Evolutionary conservation across 1,140 invertebrate species (phyloP).

Genomic region (Drosophila equinoxialis): DNA sequence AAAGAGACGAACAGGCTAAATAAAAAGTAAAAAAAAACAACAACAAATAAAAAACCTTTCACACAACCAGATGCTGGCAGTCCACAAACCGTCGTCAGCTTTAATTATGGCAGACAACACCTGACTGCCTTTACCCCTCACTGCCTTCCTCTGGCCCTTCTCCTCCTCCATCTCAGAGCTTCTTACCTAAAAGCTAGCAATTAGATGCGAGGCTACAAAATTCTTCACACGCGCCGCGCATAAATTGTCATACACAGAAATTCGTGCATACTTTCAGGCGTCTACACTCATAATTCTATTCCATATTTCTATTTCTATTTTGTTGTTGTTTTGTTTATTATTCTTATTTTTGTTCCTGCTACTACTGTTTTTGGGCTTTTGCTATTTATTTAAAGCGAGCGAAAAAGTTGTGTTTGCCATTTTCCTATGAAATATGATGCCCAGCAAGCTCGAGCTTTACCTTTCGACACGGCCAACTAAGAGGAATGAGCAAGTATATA

Average conservation of each 20-base stretch:
- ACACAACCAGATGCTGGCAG: slow-evolving; percentile 15
- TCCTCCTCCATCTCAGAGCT: neutral
- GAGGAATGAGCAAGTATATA: neutral
- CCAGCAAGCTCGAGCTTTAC: slow-evolving; percentile 19
- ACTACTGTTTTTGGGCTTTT: slow-evolving; percentile 7
- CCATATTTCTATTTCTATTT: slow-evolving; percentile 26
- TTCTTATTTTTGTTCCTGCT: neutral
- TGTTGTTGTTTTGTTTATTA: slow-evolving; percentile 1
- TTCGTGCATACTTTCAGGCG: slow-evolving; percentile 45
- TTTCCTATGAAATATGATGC: slow-evolving; percentile 36
- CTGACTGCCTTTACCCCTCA: slow-evolving; percentile 16
- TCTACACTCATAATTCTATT: slow-evolving; percentile 52
- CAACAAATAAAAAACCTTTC: too few species aligned
- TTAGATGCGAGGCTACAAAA: slow-evolving; percentile 43
- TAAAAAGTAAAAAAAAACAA: neutral
- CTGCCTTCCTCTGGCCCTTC: slow-evolving; percentile 4
- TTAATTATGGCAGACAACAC: slow-evolving; percentile 57
- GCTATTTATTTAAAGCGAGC: slow-evolving; percentile 49
- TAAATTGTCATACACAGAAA: slow-evolving; percentile 48
- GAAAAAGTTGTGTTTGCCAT: slow-evolving; percentile 23
- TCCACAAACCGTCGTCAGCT: slow-evolving; percentile 24
- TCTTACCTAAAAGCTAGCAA: slow-evolving; percentile 23
- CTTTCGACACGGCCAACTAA: slow-evolving; percentile 14
- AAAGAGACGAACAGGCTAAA: slow-evolving; percentile 42
- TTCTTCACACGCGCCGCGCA: slow-evolving; percentile 46